Conservation (phyloP, 2,797 vertebrate species). For the Huso huso region DNA sequence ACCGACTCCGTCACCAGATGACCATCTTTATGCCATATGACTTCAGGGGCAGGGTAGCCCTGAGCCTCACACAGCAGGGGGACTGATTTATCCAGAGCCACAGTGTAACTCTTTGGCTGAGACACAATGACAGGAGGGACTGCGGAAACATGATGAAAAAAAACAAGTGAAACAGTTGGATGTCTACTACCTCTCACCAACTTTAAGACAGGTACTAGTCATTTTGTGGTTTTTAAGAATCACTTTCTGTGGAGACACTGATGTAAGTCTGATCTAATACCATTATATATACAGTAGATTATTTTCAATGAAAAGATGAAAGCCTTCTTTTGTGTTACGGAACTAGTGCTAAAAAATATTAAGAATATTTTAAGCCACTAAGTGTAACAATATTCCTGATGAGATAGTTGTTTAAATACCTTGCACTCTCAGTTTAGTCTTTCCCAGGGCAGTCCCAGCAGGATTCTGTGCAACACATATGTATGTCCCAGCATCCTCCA, state of each 20-base stretch:
- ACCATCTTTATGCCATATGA: conserved; percentile 80
- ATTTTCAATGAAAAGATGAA: background rate
- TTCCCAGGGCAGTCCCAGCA: conserved; percentile 86
- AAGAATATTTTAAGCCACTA: background rate
- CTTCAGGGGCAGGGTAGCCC: conserved; percentile 70
- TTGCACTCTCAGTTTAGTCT: conserved; percentile 89
- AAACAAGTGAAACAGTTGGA: no score
- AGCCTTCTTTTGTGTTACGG: background rate
- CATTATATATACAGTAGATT: no score
- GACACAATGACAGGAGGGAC: conserved; percentile 81
- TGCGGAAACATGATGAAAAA: conserved; percentile 35
- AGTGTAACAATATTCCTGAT: background rate
- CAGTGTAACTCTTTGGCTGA: conserved; percentile 51
- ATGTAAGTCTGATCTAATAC: background rate
- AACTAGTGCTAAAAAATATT: background rate
- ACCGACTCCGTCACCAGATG: conserved; percentile 60
- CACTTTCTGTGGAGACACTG: background rate
- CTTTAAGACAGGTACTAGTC: no score
- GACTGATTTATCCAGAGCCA: conserved; percentile 70
- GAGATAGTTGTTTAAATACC: conserved; percentile 44
- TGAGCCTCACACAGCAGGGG: conserved; percentile 70
- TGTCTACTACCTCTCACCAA: no score
- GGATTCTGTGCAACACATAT: conserved; percentile 92
- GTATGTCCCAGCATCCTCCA: conserved; percentile 80
- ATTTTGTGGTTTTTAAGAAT: no score